Conservation (phyloP, 1,140 invertebrate species). For the Nasonia longicornis region DNA sequence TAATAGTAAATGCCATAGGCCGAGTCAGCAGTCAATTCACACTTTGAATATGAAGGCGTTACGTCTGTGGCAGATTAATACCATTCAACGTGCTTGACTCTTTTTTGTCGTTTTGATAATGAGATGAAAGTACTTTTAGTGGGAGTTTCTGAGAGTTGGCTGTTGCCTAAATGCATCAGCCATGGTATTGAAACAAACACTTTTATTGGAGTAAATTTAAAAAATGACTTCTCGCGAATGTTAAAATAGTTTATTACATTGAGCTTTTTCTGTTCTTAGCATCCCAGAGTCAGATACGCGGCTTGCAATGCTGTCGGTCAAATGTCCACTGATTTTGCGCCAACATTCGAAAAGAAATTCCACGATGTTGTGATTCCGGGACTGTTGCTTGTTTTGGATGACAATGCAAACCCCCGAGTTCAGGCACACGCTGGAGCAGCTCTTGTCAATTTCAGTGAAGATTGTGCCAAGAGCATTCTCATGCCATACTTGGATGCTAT, state of each 20-base stretch:
- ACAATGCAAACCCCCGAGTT: conserved; percentile 92
- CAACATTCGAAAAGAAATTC: conserved; percentile 97
- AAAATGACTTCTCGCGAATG: not conserved
- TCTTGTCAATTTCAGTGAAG: conserved; percentile 98
- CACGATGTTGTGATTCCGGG: conserved; percentile 94
- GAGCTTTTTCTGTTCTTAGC: conserved; percentile 68
- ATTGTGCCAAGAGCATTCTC: conserved; percentile 95
- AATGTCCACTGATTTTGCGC: conserved; percentile 99
- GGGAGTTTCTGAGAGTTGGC: conserved; percentile 59
- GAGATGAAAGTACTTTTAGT: conserved; percentile 48
- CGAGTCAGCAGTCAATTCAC: conserved; percentile 56
- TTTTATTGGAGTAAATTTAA: not conserved
- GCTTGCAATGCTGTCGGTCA: conserved; percentile 99
- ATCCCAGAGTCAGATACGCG: conserved; percentile 94
- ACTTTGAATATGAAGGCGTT: conserved; percentile 54
- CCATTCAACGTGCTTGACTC: conserved; percentile 46
- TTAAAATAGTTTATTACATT: not conserved
- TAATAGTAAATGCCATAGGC: conserved; percentile 51
- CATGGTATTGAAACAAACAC: conserved; percentile 61
- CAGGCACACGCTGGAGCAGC: conserved; percentile 95
- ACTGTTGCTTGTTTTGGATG: conserved; percentile 90
- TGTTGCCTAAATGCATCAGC: conserved; percentile 48
- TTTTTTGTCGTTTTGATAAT: conserved; percentile 58
- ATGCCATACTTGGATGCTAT: conserved; percentile 91
- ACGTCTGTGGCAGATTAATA: conserved; percentile 60